These are phyloP conservation scores for Tetragonula clypearis DNA, from an alignment of 1,140 invertebrate genomes.

Conservation along the genomic window DNA sequence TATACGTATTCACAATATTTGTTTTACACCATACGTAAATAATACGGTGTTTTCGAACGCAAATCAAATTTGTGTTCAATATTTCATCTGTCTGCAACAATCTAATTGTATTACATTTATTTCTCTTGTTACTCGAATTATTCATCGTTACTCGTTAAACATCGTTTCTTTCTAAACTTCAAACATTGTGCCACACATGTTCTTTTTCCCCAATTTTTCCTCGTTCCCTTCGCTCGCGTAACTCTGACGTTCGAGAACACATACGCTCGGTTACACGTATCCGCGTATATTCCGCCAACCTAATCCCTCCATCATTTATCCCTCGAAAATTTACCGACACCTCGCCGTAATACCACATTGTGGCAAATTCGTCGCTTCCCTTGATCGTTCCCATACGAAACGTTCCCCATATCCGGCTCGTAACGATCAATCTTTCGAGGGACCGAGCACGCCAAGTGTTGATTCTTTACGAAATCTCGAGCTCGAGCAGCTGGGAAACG, in stretches of 20 bases:
- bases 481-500: background rate
- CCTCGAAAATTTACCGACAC: background rate
- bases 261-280: background rate
- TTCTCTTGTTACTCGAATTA: no score
- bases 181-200: background rate
- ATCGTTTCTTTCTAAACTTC: no score
- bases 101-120: no score
- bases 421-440: constrained; percentile 11
- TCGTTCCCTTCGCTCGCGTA: background rate
- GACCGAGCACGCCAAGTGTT: background rate
- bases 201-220: background rate
- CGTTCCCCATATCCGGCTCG: background rate
- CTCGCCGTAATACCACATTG: background rate
- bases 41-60: no score
- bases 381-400: constrained; percentile 7
- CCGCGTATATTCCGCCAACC: background rate
- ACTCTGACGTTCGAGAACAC: background rate
- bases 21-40: no score
- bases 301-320: background rate
- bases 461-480: background rate
- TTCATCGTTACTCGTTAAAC: no score
- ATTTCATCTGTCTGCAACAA: no score
- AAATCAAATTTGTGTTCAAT: no score
- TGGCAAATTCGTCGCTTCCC: constrained; percentile 5
- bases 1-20: no score